Base-by-base conservation (phyloP, 92 coral and sea anemone genomes). In the Phymanthus crucifer region DNA sequence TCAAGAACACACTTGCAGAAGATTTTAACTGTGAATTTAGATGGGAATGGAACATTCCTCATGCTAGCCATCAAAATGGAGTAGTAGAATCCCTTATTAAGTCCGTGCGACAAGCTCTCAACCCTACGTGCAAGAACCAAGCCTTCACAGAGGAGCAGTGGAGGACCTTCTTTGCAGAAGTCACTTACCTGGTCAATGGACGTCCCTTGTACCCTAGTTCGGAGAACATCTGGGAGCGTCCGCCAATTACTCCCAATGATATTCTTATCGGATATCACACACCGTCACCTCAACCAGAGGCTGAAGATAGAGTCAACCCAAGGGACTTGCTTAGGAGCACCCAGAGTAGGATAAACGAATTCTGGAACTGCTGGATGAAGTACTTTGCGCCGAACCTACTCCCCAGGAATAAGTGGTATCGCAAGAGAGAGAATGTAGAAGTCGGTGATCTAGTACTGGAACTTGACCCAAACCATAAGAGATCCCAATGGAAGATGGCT, bases 191-290 rank as follows among this genome's bases (percentile, higher is more conserved):
- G 23, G 80, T 89, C 56, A 89, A 89, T 56, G 35, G 80, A 19
- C 89, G 87, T 21, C 85, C 89, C 31, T 73, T 88, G 67, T 84
- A 88, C 70, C 86, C 92, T 0, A 80, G 86, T 70, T 85, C 82
- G 4, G 76, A 76, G 6, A 73, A 72, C 18, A 78, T 89, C 50
- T 85, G 84, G 83, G 89, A 85, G 76, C 27, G 72, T 48, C 91
- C 84, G 37, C 86, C 68, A 32, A 75, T 75, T 3, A 75, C 78
- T 29, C 61, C 78, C 26, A 73, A 73, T 40, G 77, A 72, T 2
- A 21, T 73, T 21, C 66, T 73, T 21, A 40, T 47, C 11, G 78
- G 64, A 36, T 48, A 36, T 4, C 78, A 73, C 37, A 29, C 0
- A 1, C 13, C 57, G 35, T 35, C 75, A 3, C 78, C 64, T 2